These are phyloP conservation scores for Sphenodon punctatus DNA, from an alignment of 2,797 vertebrate genomes.

Conservation along the genomic window DNA sequence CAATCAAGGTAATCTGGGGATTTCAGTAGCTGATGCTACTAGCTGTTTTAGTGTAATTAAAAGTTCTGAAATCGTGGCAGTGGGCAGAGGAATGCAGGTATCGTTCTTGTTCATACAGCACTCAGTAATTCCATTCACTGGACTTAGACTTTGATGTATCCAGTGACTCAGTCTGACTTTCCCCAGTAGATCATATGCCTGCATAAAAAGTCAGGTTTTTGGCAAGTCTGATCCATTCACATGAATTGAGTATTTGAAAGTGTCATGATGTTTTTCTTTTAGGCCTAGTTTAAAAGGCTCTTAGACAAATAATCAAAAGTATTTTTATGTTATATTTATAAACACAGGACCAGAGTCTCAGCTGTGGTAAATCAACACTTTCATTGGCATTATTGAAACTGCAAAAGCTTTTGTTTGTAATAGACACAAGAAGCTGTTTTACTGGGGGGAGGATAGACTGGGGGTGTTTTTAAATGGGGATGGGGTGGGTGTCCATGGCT, in stretches of 20 bases:
- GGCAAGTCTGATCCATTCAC: conserved; percentile 39
- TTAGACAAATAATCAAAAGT: too few relatives aligned
- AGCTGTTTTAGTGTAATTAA: conserved; percentile 63
- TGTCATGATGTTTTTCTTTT: conserved; percentile 39
- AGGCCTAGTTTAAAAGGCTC: conserved; percentile 49
- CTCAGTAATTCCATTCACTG: conserved; percentile 39
- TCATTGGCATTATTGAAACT: neutral
- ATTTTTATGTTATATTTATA: neutral
- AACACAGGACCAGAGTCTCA: fast-evolving
- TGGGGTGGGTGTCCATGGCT: too few relatives aligned
- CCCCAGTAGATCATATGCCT: conserved; percentile 22
- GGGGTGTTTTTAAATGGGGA: too few relatives aligned
- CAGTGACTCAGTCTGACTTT: conserved; percentile 56
- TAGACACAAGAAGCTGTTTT: neutral
- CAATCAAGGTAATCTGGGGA: conserved; percentile 78
- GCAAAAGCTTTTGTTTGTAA: neutral
- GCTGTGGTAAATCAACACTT: neutral
- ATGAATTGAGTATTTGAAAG: conserved; percentile 39
- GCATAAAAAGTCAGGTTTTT: conserved; percentile 21
- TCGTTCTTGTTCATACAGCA: conserved; percentile 35
- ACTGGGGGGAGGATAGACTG: neutral
- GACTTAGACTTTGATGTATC: conserved; percentile 49
- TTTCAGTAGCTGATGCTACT: conserved; percentile 64
- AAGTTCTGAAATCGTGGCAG: conserved; percentile 56
- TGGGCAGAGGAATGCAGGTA: conserved; percentile 52